Evolutionary conservation across 2,113 vertebrate genomes (phyloP), one percentile per base, ranked within the genome.

Genomic region (Saimiri boliviensis): DNA sequence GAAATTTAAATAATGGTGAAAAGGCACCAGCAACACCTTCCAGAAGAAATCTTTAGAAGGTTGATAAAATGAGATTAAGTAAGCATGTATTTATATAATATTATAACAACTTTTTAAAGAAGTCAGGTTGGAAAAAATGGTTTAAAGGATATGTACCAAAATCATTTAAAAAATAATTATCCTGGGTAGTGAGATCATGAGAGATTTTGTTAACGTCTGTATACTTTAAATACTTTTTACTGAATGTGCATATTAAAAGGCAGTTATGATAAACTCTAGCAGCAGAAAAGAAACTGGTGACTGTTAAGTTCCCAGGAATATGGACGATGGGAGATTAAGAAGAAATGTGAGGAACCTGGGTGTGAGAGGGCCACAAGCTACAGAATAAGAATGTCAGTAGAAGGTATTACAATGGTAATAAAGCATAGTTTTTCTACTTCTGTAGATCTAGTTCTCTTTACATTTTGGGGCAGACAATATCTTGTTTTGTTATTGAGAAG

Each of bases 61-160:
- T 32, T 54, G 32, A 83, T 89, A 32, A 81, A 0, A 73, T 54
- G 35, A 85, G 0, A 16, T 20, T 35, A 93, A 21, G 79, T 45
- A 73, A 80, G 56, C 58, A 58, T 21, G 9, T 71, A 58, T 52
- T 71, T 79, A 73, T 81, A 13, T 21, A 71, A 37, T 58, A 74
- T n/a, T 77, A 58, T 71, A 54, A 12, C n/a, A 89, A 45, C 70
- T 70, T 80, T 92, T 79, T 11, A 84, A 94, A 56, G 13, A 74
- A 6, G 25, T 40, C 27, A 6, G 2, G 0, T 37, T 84, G 21
- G 8, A 35, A 89, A 93, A 93, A 60, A 40, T 84, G 5, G 7
- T 49, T 79, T 80, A 68, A 82, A 89, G 32, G 5, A 27, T 66
- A 73, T 74, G 71, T 0, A 6, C 0, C 6, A 84, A 93, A 96